Evolutionary conservation across 1,140 invertebrate species (phyloP), one percentile per base, ranked within the genome.

Genomic region (Trichoplusia ni): DNA sequence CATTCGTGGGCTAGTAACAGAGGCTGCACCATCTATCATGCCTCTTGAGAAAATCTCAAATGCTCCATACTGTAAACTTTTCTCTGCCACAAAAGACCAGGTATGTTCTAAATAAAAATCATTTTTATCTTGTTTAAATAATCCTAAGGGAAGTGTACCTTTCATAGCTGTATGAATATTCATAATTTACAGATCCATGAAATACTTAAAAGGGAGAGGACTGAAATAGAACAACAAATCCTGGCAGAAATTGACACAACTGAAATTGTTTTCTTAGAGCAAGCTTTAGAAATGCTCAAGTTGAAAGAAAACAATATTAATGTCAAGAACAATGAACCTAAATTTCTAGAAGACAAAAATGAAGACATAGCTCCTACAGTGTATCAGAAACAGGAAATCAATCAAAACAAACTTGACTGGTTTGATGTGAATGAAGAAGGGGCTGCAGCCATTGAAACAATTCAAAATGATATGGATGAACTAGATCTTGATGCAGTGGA

Each of bases 231-330:
- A 65, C 60, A 85, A 8, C 94, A 95, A 79, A 82, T 95, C 61
- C 79, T 91, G 51, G 89, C 90, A 13, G 93, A 94, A 63, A 92
- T 94, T 61, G 93, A 96, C 69, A 94, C 93, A 66, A 95, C 96
- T 1, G 97, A 98, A 91, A 92, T 94, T 71, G 94, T 95, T 74
- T 98, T 97, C 78, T 94, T 98, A 66, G 93, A 98, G 77, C 93
- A 97, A 86, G 97, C 97, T 25, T 86, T 89, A 19, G 59, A 82
- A 51, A 75, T 86, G 77, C 73, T 90, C 0, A 81, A 84, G 64
- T 8, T 61, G 5, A 85, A 86, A 42, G 81, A 84, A 65, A 73
- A 81, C 18, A 67, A 78, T 2, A 71, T 83, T n/a, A 73, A 78
- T 69, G 29, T 51, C 4, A 65, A 77, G 59, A 58, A 67, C 69